Evolutionary conservation across 1,140 invertebrate species (phyloP), one percentile per base, ranked within the genome.

Genomic region (Grapholita molesta): DNA sequence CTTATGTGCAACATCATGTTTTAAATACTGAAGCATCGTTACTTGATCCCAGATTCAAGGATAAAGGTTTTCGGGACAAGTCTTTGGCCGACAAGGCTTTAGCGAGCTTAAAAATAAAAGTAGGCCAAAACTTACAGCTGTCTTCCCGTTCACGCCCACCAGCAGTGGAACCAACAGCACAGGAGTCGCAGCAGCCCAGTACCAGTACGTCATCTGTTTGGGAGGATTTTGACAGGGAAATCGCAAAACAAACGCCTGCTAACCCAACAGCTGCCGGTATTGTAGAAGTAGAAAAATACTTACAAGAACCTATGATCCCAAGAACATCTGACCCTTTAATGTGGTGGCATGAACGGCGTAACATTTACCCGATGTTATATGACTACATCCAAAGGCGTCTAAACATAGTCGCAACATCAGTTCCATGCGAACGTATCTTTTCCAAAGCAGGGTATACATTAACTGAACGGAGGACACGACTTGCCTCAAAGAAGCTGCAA

Each of bases 341-440:
- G 25, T 82, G 76, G 76, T 82, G 80, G 74, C 64, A 68, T 68
- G 67, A 55, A 12, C 74, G 77, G 48, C 70, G 66, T 24, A 42
- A 53, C 48, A 48, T 77, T 0, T 78, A 82, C 24, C 73, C 77
- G 2, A 69, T 78, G 66, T 69, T 84, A 28, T 15, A 9, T 12
- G 53, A 80, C 72, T 57, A 77, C 55, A 69, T 70, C 61, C 21
- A 66, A 9, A 67, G 18, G 4, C 32, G 75, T 8, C 75, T 55
- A 33, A 75, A 76, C 23, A 72, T 76, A 21, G 72, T 78, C 1
- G 74, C 76, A 12, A 82, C 80, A 21, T 82, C 82, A 0, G 79
- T 82, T 21, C 76, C 79, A 7, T 84, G 75, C 48, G 78, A 84
- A 70, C 73, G 74, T 0, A 75, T 82, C 33, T 82, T 84, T 57